Base-by-base conservation (phyloP, 2,888 invertebrate genomes). In the Chymomyza amoena region DNA sequence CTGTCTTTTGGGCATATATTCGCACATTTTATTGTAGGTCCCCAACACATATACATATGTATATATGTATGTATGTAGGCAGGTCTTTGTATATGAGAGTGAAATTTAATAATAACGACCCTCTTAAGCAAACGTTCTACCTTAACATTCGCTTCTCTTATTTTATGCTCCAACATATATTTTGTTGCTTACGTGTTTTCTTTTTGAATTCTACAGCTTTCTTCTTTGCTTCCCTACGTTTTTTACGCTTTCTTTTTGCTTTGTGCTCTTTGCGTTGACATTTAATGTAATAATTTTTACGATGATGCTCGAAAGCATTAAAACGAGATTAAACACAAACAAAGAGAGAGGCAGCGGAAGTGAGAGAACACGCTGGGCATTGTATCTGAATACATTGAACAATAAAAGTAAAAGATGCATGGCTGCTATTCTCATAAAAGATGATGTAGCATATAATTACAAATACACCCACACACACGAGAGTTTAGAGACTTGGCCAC, bases 241-340 rank as follows among this genome's bases (percentile, higher is more conserved):
- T 56, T 39, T 59, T 61, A 32, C 25, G 25, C 25, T 25, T 25
- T 25, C 25, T 15, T 36, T 25, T 10, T 18, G 39, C 32, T 28
- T 28, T 18, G 32, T 61, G 61, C 61, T 61, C 59, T 60, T 69
- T 80, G 84, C 82, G 86, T 80, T 84, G 84, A 84, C 84, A 84
- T 84, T 81, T 86, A 84, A 84, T 86, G 86, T 84, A 84, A 84
- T 84, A 84, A 83, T 83, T 83, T 83, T 83, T 84, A 83, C 84
- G 84, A 84, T 87, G 87, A 87, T 83, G 87, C 87, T 83, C 85
- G 75, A 82, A 84, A 86, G 87, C 83, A 83, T 83, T 83, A 83
- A 83, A 83, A 87, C 87, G 78, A 83, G 87, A 83, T 83, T 83
- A 83, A 83, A 85, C 83, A 87, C 83, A 87, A 85, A 87, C 85